Percentiles rank a stretch among this genome's conserved stretches.
Conservation (phyloP, 2,113 vertebrate genomes). For the Apodemus sylvaticus region DNA sequence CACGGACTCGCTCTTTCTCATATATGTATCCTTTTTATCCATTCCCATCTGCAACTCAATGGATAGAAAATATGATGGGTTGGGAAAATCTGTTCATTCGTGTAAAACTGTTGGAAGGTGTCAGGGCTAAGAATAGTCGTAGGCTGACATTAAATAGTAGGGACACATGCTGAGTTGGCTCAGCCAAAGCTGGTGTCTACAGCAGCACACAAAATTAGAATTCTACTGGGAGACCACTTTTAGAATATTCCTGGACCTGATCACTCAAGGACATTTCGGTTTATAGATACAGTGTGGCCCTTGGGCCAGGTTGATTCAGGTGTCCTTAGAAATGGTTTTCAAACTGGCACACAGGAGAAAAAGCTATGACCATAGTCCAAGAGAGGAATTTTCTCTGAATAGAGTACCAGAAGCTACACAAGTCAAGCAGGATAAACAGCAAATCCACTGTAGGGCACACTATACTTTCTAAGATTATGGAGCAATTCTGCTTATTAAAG, state of each 20-base stretch:
- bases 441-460: conserved; percentile 34
- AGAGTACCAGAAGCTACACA: not conserved
- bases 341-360: conserved; percentile 40
- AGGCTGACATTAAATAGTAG: conserved; percentile 76
- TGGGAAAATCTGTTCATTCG: conserved; percentile 68
- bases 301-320: conserved; percentile 6
- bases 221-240: conserved; percentile 34
- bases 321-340: conserved; percentile 30
- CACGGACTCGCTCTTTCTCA: conserved; percentile 47
- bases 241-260: conserved; percentile 59
- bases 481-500: conserved; percentile 48
- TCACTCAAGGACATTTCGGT: conserved; percentile 51
- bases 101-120: conserved; percentile 69
- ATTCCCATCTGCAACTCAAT: conserved; percentile 74
- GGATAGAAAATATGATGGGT: conserved; percentile 71
- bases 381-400: not conserved
- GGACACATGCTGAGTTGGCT: conserved; percentile 66
- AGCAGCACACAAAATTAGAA: conserved; percentile 70
- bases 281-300: conserved; percentile 12
- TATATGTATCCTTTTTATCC: conserved; percentile 49
- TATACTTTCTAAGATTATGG: conserved; percentile 36
- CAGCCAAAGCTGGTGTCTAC: conserved; percentile 74
- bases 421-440: not conserved
- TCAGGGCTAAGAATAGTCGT: conserved; percentile 73
- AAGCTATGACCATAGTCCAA: not conserved